A percentile compares a stretch with the other conserved stretches of the same genome.
Evolutionary conservation across 2,888 invertebrate genomes (phyloP).

Genomic region (Neoitamus cyanurus): DNA sequence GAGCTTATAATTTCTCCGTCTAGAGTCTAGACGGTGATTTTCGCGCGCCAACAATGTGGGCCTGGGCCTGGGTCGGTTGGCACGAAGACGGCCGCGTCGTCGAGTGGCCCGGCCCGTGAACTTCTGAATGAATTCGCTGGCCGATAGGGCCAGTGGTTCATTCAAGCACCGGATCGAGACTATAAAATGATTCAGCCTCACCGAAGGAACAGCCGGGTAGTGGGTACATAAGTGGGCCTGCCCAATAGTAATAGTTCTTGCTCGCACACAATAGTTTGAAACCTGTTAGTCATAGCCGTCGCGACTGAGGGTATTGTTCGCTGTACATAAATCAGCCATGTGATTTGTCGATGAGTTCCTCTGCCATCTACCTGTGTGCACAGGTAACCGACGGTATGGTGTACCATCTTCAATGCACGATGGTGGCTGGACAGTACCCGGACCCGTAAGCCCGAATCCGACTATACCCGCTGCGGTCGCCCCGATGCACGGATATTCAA

Average conservation of each 20-base stretch:
- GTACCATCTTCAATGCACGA: slow-evolving; percentile 5
- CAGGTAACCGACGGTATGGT: neutral
- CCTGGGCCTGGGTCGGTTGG: neutral
- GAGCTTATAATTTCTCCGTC: slow-evolving; percentile 11
- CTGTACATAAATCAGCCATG: slow-evolving; percentile 28
- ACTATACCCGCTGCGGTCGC: neutral
- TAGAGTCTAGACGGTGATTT: neutral
- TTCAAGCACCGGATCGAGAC: neutral
- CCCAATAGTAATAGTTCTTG: slow-evolving; percentile 41
- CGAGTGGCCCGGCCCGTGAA: neutral
- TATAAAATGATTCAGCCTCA: slow-evolving; percentile 27
- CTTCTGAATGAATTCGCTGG: slow-evolving; percentile 24
- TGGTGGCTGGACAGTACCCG: neutral
- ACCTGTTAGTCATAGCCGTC: slow-evolving; percentile 32
- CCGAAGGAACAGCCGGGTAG: neutral
- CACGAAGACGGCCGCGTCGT: neutral
- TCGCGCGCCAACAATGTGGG: neutral
- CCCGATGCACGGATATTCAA: neutral
- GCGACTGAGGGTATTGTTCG: slow-evolving; percentile 8
- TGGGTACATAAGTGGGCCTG: slow-evolving; percentile 1
- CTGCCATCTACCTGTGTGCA: neutral
- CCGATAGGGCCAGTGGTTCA: neutral
- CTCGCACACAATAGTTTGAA: slow-evolving; percentile 20
- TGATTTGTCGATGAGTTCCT: slow-evolving; percentile 23
- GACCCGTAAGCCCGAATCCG: neutral